Evolutionary conservation across 1,140 invertebrate species (phyloP), one percentile per base, ranked within the genome.

Genomic region (Drosophila sp.): DNA sequence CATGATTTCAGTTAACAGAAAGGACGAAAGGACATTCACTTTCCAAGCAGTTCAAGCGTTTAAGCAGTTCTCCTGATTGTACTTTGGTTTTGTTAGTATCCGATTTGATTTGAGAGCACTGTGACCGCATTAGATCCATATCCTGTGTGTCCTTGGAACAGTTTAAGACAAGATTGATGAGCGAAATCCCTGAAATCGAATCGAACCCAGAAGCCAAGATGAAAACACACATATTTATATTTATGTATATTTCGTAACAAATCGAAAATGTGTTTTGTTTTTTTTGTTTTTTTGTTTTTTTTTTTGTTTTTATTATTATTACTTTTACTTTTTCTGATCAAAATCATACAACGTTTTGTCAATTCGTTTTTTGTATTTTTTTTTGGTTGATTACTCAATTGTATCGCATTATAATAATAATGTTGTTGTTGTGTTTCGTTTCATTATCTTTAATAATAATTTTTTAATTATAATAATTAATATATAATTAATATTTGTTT

Each of bases 231-330:
- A 23, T 10, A n/a, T 33, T 35, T 2, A 61, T 66, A 74, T 68
- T 87, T 87, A 90, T 91, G 90, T 91, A 91, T 91, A 91, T 91
- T 91, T 91, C 86, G 90, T 91, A 91, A 91, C 90, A 91, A 91
- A 91, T 91, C 90, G 90, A 91, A 91, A 91, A 91, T 90, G 87
- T 80, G 83, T 90, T 90, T 90, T 80, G 77, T 89, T 91, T 83
- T 80, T 91, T 90, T 89, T 80, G 75, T 89, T 91, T 83, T 80
- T 91, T 91, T 30, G n/a, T 41, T 41, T 41, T 41, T 10, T 91
- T 90, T 78, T 90, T 90, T 86, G 77, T 90, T 90, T 85, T 89
- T 84, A 80, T 90, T 91, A 87, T 83, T 50, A 50, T 50, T 50
- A 50, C 44, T 50, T 50, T 50, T 50, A 50, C 44, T 50, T 91